These are phyloP conservation scores for Epinotia nisella DNA, from an alignment of 2,888 invertebrate genomes.

Conservation along the genomic window DNA sequence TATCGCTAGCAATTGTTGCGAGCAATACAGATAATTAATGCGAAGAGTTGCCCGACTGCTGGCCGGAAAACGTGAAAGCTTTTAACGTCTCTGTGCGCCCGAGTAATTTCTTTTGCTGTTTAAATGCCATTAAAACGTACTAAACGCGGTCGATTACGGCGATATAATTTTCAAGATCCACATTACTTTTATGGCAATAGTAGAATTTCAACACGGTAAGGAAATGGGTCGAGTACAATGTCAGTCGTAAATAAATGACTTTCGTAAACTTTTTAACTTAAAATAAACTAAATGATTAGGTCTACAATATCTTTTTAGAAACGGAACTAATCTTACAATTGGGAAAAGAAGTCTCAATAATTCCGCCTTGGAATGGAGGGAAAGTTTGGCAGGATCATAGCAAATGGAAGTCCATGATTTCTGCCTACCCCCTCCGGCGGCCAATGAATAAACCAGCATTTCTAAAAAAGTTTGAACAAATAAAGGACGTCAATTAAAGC, in stretches of 20 bases:
- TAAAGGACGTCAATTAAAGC: too few species aligned
- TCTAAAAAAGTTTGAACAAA: too few species aligned
- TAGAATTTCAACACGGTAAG: neutral
- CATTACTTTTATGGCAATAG: slow-evolving; percentile 9
- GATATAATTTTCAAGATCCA: slow-evolving; percentile 53
- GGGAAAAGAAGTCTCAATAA: too few species aligned
- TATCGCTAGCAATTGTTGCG: slow-evolving; percentile 46
- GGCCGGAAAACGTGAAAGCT: slow-evolving; percentile 75
- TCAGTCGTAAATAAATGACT: neutral
- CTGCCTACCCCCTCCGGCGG: too few species aligned
- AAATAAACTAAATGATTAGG: neutral
- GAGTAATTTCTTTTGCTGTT: slow-evolving; percentile 63
- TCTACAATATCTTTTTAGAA: too few species aligned
- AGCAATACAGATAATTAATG: slow-evolving; percentile 50
- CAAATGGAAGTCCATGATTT: too few species aligned
- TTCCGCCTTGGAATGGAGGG: too few species aligned
- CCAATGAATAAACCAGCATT: too few species aligned
- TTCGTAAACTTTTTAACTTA: neutral
- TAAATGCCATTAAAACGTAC: slow-evolving; percentile 67
- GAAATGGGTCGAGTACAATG: neutral
- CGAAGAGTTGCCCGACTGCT: slow-evolving; percentile 57
- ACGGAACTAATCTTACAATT: too few species aligned
- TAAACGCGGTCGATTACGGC: slow-evolving; percentile 50
- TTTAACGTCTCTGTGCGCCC: slow-evolving; percentile 64
- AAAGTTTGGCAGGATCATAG: too few species aligned